Evolutionary conservation across 23 tunicate species (phyloP).

Genomic region (Ciona savignyi): DNA sequence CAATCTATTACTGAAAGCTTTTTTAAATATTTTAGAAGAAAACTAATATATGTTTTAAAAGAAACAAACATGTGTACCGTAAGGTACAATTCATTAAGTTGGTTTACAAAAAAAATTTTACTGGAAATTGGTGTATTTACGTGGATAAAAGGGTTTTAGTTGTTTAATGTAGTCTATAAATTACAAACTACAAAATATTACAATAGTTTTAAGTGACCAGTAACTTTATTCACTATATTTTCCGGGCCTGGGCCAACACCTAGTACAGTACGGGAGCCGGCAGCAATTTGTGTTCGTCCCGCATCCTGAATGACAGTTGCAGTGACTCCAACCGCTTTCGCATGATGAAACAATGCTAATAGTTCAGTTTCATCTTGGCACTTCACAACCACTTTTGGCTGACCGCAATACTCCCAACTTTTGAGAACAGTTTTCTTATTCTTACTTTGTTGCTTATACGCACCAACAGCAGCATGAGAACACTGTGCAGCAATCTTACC

Average conservation of each 20-base stretch:
- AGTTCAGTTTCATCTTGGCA: conserved; percentile 69
- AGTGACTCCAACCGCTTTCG: conserved; percentile 48
- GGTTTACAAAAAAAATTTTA: too few relatives aligned
- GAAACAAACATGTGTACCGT: too few relatives aligned
- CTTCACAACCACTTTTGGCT: conserved; percentile 90
- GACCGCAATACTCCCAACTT: conserved; percentile 72
- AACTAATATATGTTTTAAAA: too few relatives aligned
- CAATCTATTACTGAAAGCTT: too few relatives aligned
- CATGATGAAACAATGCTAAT: conserved; percentile 52
- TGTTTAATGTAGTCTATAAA: too few relatives aligned
- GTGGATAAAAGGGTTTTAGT: too few relatives aligned
- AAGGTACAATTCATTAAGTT: too few relatives aligned
- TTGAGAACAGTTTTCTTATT: conserved; percentile 20
- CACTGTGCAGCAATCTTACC: conserved; percentile 88
- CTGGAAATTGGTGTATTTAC: too few relatives aligned
- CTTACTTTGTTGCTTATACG: conserved; percentile 30
- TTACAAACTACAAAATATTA: too few relatives aligned
- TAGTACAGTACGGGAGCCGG: conserved; percentile 69
- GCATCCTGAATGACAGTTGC: conserved; percentile 65
- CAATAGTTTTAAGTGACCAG: conserved; percentile 61
- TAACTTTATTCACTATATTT: conserved; percentile 28
- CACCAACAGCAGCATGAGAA: conserved; percentile 88
- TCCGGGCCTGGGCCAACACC: conserved; percentile 62
- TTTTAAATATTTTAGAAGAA: too few relatives aligned
- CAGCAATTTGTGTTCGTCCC: conserved; percentile 57